phyloP scores from a whole-genome alignment of 1,140 invertebrate species.

The Drosophila orena region DNA sequence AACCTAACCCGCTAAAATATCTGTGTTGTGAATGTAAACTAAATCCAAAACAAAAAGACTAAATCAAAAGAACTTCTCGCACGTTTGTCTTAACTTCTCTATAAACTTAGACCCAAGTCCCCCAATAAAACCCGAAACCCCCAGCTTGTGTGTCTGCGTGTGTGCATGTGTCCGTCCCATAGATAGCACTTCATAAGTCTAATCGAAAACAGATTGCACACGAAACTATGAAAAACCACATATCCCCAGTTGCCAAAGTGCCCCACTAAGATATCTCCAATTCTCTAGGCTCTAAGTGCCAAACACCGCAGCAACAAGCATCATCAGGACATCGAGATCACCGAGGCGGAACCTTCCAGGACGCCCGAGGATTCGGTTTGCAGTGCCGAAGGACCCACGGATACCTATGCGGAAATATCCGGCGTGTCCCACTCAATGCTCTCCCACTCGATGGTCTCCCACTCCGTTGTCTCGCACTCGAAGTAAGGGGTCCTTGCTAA shows the following conservation, averaged over 20 bases:
- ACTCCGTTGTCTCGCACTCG: slow-evolving; percentile 80
- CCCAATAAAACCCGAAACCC: background rate
- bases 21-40: slow-evolving; percentile 59
- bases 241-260: background rate
- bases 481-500: slow-evolving; percentile 45
- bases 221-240: slow-evolving; percentile 16
- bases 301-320: slow-evolving; percentile 86
- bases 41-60: slow-evolving; percentile 18
- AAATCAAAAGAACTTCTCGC: slow-evolving; percentile 32
- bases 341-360: slow-evolving; percentile 89
- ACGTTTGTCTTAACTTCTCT: slow-evolving; percentile 72
- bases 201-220: slow-evolving; percentile 40
- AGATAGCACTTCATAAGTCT: slow-evolving; percentile 47
- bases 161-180: slow-evolving; percentile 51
- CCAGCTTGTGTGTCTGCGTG: slow-evolving; percentile 22
- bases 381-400: slow-evolving; percentile 89
- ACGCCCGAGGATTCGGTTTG: slow-evolving; percentile 90
- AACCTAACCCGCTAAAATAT: slow-evolving; percentile 48
- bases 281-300: slow-evolving; percentile 87
- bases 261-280: slow-evolving; percentile 8
- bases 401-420: slow-evolving; percentile 84
- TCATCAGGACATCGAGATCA: slow-evolving; percentile 86
- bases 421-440: slow-evolving; percentile 84
- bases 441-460: slow-evolving; percentile 81
- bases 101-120: slow-evolving; percentile 15